Conservation (phyloP, 2,113 vertebrate species). For the Macquaria australasica region DNA sequence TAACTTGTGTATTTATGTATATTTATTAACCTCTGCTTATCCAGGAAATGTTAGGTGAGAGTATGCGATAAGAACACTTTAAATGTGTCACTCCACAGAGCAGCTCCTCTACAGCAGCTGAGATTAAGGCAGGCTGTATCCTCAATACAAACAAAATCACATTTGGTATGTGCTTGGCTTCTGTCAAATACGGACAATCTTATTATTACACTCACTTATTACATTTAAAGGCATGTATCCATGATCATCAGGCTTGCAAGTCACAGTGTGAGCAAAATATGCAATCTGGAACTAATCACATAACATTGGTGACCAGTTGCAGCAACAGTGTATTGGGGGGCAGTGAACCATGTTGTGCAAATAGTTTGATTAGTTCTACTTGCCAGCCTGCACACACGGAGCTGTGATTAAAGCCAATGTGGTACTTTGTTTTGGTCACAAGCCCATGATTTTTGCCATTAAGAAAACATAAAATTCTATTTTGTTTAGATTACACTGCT, state of each 20-base stretch:
- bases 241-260: neutral
- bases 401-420: neutral
- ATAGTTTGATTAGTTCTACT: slow-evolving; percentile 3
- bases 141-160: neutral
- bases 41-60: neutral
- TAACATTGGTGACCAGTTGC: neutral
- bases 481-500: neutral
- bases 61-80: neutral
- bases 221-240: neutral
- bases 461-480: neutral
- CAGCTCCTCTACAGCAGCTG: neutral
- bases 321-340: neutral
- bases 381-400: neutral
- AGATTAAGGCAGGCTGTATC: neutral
- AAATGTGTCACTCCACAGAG: neutral
- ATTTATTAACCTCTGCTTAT: slow-evolving; percentile 25
- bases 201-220: neutral
- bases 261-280: neutral
- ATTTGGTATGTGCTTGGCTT: neutral
- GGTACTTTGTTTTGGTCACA: neutral
- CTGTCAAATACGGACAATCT: neutral
- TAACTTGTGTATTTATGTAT: slow-evolving; percentile 11
- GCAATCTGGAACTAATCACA: neutral
- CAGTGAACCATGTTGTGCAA: neutral
- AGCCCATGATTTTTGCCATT: neutral